A percentile compares a stretch with the other conserved stretches of the same genome.
Evolutionary conservation across 2,797 vertebrate genomes (phyloP).

Genomic region (Pteropus rufus): DNA sequence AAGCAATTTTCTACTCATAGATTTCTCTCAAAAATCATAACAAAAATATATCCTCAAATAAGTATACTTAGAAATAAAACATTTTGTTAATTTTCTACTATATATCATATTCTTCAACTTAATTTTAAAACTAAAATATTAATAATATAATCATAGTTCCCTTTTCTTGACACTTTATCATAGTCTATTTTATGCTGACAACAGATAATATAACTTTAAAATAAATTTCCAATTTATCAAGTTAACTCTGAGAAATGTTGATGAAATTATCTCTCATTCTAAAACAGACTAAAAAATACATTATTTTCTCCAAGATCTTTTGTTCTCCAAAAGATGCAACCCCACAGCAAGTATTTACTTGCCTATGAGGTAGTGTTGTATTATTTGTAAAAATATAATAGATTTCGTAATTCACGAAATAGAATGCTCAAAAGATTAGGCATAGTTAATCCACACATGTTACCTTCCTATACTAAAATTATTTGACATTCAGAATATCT

Average conservation of each 20-base stretch:
- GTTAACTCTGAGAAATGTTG: neutral
- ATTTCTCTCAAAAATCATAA: neutral
- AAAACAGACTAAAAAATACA: neutral
- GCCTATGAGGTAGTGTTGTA: neutral
- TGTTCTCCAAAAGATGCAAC: neutral
- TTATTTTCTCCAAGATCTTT: neutral
- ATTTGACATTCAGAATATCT: neutral
- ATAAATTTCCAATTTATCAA: neutral
- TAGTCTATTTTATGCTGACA: neutral
- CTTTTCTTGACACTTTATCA: neutral
- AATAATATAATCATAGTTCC: neutral
- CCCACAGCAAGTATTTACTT: neutral
- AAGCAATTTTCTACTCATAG: neutral
- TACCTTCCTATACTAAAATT: neutral
- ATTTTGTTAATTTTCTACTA: neutral
- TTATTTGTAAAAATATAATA: neutral
- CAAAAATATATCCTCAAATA: neutral
- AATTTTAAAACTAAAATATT: slow-evolving; percentile 30
- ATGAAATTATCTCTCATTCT: neutral
- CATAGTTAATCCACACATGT: neutral
- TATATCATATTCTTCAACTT: neutral
- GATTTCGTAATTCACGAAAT: neutral
- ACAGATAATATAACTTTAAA: neutral
- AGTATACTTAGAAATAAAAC: neutral
- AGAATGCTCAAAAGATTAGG: slow-evolving; percentile 17